phyloP scores from a whole-genome alignment of 2,113 vertebrate species.

The Pollimyrus isidori region DNA sequence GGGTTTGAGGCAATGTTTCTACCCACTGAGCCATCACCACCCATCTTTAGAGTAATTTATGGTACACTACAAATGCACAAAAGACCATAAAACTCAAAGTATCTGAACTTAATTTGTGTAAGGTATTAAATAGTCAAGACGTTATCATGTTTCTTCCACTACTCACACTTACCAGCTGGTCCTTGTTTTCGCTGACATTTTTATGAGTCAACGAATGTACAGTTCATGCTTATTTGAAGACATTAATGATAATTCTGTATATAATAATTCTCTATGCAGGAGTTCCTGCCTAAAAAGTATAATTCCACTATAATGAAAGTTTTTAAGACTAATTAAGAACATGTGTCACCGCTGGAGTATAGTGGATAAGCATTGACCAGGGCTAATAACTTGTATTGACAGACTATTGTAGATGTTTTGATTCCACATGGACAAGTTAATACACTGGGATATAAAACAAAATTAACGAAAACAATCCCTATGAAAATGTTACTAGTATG shows the following conservation, averaged over 20 bases:
- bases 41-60: not conserved
- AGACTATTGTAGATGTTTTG: not conserved
- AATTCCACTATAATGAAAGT: not conserved
- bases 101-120: not conserved
- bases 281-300: not conserved
- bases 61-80: not conserved
- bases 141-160: not conserved
- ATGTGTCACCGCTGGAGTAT: not conserved
- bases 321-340: not conserved
- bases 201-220: not conserved
- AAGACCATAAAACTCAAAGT: not conserved
- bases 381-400: not conserved
- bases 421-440: not conserved
- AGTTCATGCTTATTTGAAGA: not conserved
- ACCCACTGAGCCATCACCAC: not conserved
- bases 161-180: slow-evolving; percentile 1
- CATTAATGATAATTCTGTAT: not conserved
- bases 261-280: not conserved
- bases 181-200: not conserved
- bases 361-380: not conserved
- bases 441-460: not conserved
- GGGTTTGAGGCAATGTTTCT: not conserved
- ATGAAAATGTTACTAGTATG: not conserved
- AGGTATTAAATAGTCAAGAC: not conserved
- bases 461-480: not conserved